Evolutionary conservation across 2,888 invertebrate genomes (phyloP).

Genomic region (Cheilosia pagana): DNA sequence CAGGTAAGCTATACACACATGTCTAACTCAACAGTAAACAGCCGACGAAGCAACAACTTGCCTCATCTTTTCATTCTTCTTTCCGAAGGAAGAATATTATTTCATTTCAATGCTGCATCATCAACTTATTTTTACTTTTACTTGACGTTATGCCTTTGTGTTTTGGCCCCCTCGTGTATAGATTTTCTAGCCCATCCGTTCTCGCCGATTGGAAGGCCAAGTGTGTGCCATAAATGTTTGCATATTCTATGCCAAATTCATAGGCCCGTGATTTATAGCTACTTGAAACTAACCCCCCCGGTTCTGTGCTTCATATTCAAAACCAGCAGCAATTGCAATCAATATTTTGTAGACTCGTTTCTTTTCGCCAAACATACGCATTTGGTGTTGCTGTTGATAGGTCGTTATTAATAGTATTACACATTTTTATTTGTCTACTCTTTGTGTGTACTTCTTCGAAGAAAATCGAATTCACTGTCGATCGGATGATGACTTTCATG

Average conservation of each 20-base stretch:
- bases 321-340: constrained; percentile 43
- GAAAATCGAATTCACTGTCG: constrained; percentile 12
- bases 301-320: constrained; percentile 9
- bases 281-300: constrained; percentile 54
- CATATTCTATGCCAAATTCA: constrained; percentile 65
- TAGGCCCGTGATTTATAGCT: constrained; percentile 52
- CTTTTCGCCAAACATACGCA: constrained; percentile 30
- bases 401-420: constrained; percentile 51
- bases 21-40: neutral
- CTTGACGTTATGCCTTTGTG: constrained; percentile 6
- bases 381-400: constrained; percentile 34
- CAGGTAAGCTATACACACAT: constrained; percentile 85
- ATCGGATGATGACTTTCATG: constrained; percentile 18
- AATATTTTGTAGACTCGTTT: constrained; percentile 54
- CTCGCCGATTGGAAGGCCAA: constrained; percentile 60
- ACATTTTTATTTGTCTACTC: constrained; percentile 23
- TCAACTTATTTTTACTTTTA: constrained; percentile 69
- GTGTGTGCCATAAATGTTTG: constrained; percentile 66
- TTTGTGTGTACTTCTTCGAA: constrained; percentile 15
- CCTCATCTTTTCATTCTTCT: constrained; percentile 6
- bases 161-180: constrained; percentile 19
- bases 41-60: constrained; percentile 22
- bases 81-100: constrained; percentile 42
- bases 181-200: constrained; percentile 31
- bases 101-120: constrained; percentile 54